These are phyloP conservation scores for Lepidotrigona ventralis DNA, from an alignment of 1,140 invertebrate species.

Conservation along the genomic window DNA sequence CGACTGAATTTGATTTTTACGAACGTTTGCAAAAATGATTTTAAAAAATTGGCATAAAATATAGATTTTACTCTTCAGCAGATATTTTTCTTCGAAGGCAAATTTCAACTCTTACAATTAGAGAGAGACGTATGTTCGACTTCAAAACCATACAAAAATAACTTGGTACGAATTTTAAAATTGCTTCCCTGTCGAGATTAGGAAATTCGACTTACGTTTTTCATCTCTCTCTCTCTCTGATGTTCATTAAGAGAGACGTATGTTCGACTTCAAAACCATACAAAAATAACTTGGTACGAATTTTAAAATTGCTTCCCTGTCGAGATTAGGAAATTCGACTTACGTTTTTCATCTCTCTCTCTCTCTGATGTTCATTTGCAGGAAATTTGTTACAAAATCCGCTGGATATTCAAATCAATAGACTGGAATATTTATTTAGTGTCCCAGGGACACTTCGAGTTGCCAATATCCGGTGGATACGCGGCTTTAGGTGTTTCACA, in stretches of 20 bases:
- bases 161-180: neutral
- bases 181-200: neutral
- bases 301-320: neutral
- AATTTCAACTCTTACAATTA: neutral
- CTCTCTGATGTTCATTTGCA: neutral
- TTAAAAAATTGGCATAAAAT: too few species aligned
- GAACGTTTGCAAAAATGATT: too few species aligned
- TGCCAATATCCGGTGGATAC: neutral
- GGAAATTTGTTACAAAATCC: neutral
- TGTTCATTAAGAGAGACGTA: neutral
- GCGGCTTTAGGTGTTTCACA: slow-evolving; percentile 59
- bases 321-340: neutral
- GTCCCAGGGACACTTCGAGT: neutral
- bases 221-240: too few species aligned
- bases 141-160: neutral
- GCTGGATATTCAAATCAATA: neutral
- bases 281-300: too few species aligned
- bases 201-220: neutral
- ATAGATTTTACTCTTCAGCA: neutral
- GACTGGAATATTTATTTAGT: neutral
- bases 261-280: too few species aligned
- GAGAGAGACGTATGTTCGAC: too few species aligned
- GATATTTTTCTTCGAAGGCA: neutral
- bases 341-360: too few species aligned
- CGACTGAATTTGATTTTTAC: neutral